These are phyloP conservation scores for Sminthurinus aureus DNA, from an alignment of 2,888 invertebrate species.

Conservation along the genomic window DNA sequence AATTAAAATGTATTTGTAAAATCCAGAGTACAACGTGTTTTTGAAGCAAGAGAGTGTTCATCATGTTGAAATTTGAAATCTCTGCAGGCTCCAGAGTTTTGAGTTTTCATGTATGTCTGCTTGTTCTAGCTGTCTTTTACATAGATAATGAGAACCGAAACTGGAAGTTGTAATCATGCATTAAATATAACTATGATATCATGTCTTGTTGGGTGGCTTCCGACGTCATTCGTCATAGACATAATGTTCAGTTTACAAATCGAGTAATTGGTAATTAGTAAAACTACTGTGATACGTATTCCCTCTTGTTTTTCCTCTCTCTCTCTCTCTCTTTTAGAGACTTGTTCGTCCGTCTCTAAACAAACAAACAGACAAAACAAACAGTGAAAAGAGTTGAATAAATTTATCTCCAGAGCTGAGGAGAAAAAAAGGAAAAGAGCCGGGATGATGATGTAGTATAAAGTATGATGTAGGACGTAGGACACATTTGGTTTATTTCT, in stretches of 20 bases:
- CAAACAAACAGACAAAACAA: background rate
- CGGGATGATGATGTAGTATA: background rate
- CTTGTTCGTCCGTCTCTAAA: background rate
- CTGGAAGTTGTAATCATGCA: no score
- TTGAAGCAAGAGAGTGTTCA: no score
- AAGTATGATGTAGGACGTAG: no score
- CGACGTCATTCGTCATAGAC: no score
- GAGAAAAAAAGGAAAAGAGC: background rate
- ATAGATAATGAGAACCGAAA: no score
- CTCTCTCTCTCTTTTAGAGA: background rate
- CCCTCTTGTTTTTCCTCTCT: background rate
- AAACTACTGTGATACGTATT: background rate
- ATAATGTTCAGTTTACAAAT: background rate
- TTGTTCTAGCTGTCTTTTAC: no score
- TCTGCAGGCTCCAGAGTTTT: background rate
- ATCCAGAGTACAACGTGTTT: no score
- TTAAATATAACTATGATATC: no score
- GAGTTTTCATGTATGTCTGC: no score
- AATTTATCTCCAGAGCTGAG: constrained; percentile 9
- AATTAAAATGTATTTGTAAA: no score
- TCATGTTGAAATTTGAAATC: background rate
- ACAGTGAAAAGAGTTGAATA: constrained; percentile 1
- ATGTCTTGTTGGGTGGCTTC: no score
- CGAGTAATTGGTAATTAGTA: background rate
- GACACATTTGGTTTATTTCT: background rate